phyloP scores from a whole-genome alignment of 2,888 invertebrate genomes.

The Disparrhopalites patrizii region DNA sequence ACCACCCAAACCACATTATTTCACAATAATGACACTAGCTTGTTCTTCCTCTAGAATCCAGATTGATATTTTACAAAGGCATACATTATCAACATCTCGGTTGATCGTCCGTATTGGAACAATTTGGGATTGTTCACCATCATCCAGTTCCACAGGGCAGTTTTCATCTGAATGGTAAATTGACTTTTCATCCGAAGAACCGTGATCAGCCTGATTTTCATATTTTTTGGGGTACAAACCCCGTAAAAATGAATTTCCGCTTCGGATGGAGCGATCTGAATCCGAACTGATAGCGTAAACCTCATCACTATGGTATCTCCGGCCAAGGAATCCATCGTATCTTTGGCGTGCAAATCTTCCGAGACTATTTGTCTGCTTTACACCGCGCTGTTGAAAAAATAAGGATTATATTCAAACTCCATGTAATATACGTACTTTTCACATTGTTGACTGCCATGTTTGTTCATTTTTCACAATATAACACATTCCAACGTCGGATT shows the following conservation, averaged over 20 bases:
- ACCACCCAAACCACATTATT: too few relatives aligned
- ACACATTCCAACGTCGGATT: too few relatives aligned
- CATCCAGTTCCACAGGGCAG: neutral
- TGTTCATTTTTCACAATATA: too few relatives aligned
- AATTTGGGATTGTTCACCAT: neutral
- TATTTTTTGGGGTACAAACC: slow-evolving; percentile 53
- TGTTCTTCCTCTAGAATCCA: too few relatives aligned
- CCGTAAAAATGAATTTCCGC: slow-evolving; percentile 73
- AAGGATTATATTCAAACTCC: neutral
- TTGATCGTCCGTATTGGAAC: slow-evolving; percentile 4
- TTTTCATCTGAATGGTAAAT: neutral
- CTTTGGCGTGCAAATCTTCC: slow-evolving; percentile 67
- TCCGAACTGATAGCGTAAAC: slow-evolving; percentile 64
- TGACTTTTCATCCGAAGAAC: neutral
- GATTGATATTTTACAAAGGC: too few relatives aligned
- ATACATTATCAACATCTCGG: slow-evolving; percentile 2
- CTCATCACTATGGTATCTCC: slow-evolving; percentile 51
- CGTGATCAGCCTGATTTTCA: neutral
- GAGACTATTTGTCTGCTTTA: slow-evolving; percentile 57
- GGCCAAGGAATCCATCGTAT: slow-evolving; percentile 59
- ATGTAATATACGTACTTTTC: neutral
- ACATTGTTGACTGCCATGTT: neutral
- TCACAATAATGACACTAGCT: too few relatives aligned
- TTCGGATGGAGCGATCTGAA: slow-evolving; percentile 78
- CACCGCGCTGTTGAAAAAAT: slow-evolving; percentile 49